Evolutionary conservation across 2,797 vertebrate species (phyloP), one percentile per base, ranked within the genome.

Genomic region (Euthynnus affinis): DNA sequence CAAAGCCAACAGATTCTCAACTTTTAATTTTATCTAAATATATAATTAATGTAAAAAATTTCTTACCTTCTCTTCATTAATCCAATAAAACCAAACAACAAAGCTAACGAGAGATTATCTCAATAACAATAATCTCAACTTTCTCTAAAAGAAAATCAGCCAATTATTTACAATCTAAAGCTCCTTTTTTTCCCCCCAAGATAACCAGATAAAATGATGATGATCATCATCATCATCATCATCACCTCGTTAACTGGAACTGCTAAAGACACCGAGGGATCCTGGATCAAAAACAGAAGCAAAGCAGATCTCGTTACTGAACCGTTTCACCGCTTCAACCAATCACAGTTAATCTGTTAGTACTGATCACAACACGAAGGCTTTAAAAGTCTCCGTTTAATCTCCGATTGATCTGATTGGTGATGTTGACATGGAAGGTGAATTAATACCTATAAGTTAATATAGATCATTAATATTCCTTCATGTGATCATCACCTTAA

Each of bases 271-370:
- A 78, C 69, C 79, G 77, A 14, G 5, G 68, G 58, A 0, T 84
- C 79, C 85, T 86, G 68, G 48, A 69, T 73, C 29, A 18, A 72
- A 72, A 76, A 81, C 77, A 87, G 10, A 87, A 37, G 74, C 20
- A 82, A 10, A 69, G 22, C 27, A 23, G 1, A 40, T 9, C 10
- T 12, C 12, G 10, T 40, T 40, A 40, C 37, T 40, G 37, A 13
- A 13, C 10, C 37, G 8, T 37, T 34, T n/a, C n/a, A 29, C 5
- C 5, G 27, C 27, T 5, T 34, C 5, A 37, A 37, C 34, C 34
- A 37, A 37, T 37, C 58, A 37, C 56, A 20, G 12, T 34, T 13
- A 9, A 13, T 37, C 37, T 14, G 18, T n/a, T 34, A n/a, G n/a
- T n/a, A 10, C 29, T 12, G 29, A 27, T 6, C 23, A 32, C 29